Base-by-base conservation (phyloP, 2,113 vertebrate genomes). In the Garra rufa region DNA sequence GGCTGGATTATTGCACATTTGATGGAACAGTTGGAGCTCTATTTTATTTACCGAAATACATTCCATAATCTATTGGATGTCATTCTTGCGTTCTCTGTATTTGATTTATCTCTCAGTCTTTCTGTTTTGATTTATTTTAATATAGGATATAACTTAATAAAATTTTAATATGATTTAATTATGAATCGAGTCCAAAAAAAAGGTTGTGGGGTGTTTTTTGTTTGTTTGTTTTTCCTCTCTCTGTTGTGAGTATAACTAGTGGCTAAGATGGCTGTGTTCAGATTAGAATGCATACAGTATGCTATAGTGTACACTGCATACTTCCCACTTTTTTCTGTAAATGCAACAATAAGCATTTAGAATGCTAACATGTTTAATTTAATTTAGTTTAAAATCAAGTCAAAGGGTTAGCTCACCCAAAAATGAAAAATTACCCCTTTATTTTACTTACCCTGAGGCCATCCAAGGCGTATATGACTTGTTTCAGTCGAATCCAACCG, bases 1-100 rank as follows among this genome's bases (percentile, higher is more conserved):
- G 96, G 96, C 95, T 95, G 95, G 96, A 97, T 96, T 98, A 97
- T 98, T 98, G 97, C 97, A 97, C 95, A 96, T 94, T 94, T 97
- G 96, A 96, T 97, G 97, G 97, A 98, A 96, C 97, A 96, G 95
- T 97, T 95, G 96, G 96, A 96, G 96, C 96, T 97, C 97, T 98
- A 97, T 99, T 98, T 97, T 98, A 97, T 94, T 95, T 92, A 93
- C 92, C 87, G 84, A 92, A 91, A 90, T 90, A 92, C 93, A 93
- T 95, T 95, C 94, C 93, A 92, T 91, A 86, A 90, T 92, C 89
- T 91, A 86, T 88, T 84, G 87, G 74, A 89, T 92, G 92, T 93
- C 92, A 87, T 90, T 90, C 90, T 91, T 70, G 90, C 92, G 90
- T 91, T 92, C 90, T 90, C 88, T 91, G 89, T 90, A 52, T 81